Evolutionary conservation across 2,113 vertebrate genomes (phyloP).

Genomic region (Cranoglanis bouderius): DNA sequence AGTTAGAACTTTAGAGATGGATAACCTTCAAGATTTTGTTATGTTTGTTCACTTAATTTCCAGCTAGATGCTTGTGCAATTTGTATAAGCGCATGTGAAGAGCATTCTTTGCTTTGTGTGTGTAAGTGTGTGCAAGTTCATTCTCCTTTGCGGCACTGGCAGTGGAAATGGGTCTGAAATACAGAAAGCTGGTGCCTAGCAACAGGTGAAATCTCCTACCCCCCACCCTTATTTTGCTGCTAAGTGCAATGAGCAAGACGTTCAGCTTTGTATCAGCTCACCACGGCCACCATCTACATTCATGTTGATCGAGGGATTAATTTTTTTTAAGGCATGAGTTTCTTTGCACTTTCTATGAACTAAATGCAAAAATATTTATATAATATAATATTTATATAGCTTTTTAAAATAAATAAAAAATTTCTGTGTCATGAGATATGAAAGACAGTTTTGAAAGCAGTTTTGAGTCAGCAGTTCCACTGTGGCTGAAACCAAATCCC

Average conservation of each 20-base stretch:
- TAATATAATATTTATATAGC: too few relatives aligned
- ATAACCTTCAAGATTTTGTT: not conserved
- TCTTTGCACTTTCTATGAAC: not conserved
- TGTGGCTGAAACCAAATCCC: not conserved
- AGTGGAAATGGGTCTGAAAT: conserved; percentile 34
- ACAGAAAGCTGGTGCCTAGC: conserved; percentile 58
- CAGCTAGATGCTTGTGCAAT: not conserved
- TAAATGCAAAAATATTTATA: not conserved
- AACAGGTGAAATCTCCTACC: conserved; percentile 51
- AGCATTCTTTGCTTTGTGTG: not conserved
- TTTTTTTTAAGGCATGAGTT: not conserved
- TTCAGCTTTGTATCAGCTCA: conserved; percentile 17
- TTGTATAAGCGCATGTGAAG: not conserved
- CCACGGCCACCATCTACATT: not conserved
- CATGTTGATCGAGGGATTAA: not conserved
- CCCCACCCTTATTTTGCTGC: conserved; percentile 3
- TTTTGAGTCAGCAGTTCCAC: not conserved
- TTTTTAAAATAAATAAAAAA: too few relatives aligned
- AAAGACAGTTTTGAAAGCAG: not conserved
- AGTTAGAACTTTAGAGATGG: not conserved
- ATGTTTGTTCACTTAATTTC: not conserved
- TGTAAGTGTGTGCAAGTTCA: conserved; percentile 10
- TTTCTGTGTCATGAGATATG: not conserved
- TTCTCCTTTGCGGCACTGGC: conserved; percentile 31
- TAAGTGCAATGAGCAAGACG: conserved; percentile 20